Base-by-base conservation (phyloP, 1,140 invertebrate species). In the Galleria mellonella region DNA sequence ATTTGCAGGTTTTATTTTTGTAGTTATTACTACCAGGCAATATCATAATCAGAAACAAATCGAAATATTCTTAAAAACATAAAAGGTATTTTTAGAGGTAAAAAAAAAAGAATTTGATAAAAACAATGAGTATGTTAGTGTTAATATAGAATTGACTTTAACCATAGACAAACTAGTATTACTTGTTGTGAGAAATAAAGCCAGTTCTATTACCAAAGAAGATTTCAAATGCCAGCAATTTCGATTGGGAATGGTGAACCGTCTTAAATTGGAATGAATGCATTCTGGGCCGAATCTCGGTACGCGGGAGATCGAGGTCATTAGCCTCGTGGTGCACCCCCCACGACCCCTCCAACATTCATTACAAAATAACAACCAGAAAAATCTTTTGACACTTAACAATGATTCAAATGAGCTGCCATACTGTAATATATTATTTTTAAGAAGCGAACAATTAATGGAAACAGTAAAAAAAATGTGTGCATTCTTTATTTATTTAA, bases 201-300 rank as follows among this genome's bases (percentile, higher is more conserved):
- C 65, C n/a, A 68, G 62, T 42, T 11, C 14, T 43, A 56, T 64
- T 68, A 70, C 68, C 62, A 51, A 79, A 72, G 71, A 81, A 77
- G 76, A 75, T 59, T 72, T 81, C 72, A 75, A n/a, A 37, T 37
- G 66, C 63, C 67, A 62, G 73, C 72, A 79, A 81, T 81, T 77
- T 68, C 69, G 63, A 79, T 72, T 72, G 69, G 61, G 71, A 70
- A 78, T 76, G 67, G 76, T 79, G 73, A 67, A 64, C 67, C 62
- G 62, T 55, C 57, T 57, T 67, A 67, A 72, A 70, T 75, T 62
- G 53, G 63, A 66, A 75, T 72, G 72, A 47, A 83, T 70, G 70
- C 73, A 78, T 83, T 81, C 74, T 76, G 71, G 69, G 62, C 66
- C 73, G 70, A 76, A 73, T 73, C 63, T 61, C 48, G 39, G 38